Percentiles rank a stretch among this genome's conserved stretches.
These are phyloP conservation scores for Pinna nobilis DNA, from an alignment of 1,140 invertebrate species.

Conservation along the genomic window DNA sequence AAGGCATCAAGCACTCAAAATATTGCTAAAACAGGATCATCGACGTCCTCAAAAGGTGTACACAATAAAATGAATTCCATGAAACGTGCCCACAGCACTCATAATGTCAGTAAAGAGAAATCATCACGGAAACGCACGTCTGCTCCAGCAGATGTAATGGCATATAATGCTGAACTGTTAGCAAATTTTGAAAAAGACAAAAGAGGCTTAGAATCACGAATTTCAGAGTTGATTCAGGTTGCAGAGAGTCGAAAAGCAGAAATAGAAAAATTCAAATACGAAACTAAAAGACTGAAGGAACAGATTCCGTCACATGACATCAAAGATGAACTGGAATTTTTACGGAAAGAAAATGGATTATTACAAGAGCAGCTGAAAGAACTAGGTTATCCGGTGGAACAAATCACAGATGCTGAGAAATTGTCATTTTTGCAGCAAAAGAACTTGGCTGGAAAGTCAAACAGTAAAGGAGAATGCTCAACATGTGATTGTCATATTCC, in stretches of 20 bases:
- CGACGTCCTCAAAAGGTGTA: constrained; percentile 5
- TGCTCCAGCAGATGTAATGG: constrained; percentile 72
- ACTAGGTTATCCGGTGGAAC: constrained; percentile 69
- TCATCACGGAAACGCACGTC: constrained; percentile 65
- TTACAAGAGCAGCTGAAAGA: constrained; percentile 68
- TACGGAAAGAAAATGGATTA: constrained; percentile 67
- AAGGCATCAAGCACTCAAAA: constrained; percentile 70
- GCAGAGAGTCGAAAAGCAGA: constrained; percentile 72
- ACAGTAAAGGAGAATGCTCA: constrained; percentile 17
- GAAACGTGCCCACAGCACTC: constrained; percentile 70
- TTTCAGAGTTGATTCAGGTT: constrained; percentile 72
- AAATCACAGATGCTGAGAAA: constrained; percentile 72
- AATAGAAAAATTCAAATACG: constrained; percentile 73
- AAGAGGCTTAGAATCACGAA: constrained; percentile 68
- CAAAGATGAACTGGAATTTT: constrained; percentile 65
- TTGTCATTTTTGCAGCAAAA: constrained; percentile 60
- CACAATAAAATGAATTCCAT: constrained; percentile 47
- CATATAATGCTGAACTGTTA: constrained; percentile 74
- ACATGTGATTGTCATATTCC: constrained; percentile 49
- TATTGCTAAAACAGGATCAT: constrained; percentile 56
- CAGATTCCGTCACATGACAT: constrained; percentile 58
- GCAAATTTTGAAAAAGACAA: constrained; percentile 75
- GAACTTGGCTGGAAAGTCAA: constrained; percentile 37
- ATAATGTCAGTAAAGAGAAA: constrained; percentile 71
- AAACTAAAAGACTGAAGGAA: constrained; percentile 67